Conservation (phyloP, 2,797 vertebrate species). For the Epinephelus coioides region DNA sequence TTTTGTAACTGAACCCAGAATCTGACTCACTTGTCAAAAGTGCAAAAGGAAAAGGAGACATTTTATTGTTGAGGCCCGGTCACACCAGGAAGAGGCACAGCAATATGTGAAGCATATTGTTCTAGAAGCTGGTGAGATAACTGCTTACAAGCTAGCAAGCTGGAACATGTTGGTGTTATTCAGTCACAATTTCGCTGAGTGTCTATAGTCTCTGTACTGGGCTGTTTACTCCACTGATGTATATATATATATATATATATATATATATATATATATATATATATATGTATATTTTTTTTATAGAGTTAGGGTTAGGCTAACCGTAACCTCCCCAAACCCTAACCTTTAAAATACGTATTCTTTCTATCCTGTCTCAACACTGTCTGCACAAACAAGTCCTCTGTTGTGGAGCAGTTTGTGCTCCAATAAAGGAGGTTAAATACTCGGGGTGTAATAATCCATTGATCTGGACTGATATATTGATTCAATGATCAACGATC, state of each 20-base stretch:
- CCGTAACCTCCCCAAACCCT: too few species aligned
- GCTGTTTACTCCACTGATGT: too few species aligned
- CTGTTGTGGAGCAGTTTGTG: too few species aligned
- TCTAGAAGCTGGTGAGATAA: background rate
- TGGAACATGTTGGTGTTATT: background rate
- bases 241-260: too few species aligned
- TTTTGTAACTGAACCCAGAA: constrained; percentile 44
- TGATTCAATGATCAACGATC: too few species aligned
- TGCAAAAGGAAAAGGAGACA: constrained; percentile 53
- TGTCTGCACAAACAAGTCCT: background rate
- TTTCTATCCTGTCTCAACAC: background rate
- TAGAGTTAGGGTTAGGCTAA: too few species aligned
- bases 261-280: too few species aligned
- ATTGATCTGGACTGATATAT: too few species aligned
- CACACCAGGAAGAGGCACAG: constrained; percentile 53
- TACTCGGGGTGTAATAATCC: background rate
- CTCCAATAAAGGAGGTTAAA: too few species aligned
- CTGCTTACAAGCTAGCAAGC: background rate
- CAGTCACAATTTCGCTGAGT: background rate
- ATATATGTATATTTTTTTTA: too few species aligned
- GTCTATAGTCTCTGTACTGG: background rate
- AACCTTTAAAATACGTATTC: background rate
- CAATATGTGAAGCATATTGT: background rate
- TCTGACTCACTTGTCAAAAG: constrained; percentile 51
- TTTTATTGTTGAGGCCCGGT: constrained; percentile 23